Evolutionary conservation across 2,888 invertebrate genomes (phyloP).

Genomic region (Standfussiana lucernea): DNA sequence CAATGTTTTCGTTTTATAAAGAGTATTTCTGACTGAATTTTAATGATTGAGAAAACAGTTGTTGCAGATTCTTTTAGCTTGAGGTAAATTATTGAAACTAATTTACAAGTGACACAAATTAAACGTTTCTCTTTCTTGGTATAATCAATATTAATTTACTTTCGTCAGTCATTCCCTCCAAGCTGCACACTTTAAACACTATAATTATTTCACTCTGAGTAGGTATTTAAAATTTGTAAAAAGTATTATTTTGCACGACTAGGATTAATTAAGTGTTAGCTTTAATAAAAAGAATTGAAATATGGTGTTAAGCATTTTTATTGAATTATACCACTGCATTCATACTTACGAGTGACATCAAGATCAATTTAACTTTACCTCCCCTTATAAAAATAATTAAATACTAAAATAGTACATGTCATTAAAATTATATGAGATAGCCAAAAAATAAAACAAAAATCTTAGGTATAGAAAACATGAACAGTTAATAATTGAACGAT

Average conservation of each 20-base stretch:
- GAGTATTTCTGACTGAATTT: background rate
- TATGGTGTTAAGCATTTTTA: constrained; percentile 65
- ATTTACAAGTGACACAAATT: constrained; percentile 20
- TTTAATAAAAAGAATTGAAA: constrained; percentile 76
- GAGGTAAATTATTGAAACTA: constrained; percentile 4
- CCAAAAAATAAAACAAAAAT: constrained; percentile 6
- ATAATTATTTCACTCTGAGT: constrained; percentile 67
- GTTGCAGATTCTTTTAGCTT: background rate
- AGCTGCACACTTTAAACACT: constrained; percentile 62
- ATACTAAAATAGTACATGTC: constrained; percentile 19
- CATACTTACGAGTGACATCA: constrained; percentile 5
- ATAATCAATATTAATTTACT: constrained; percentile 42
- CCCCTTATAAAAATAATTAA: constrained; percentile 8
- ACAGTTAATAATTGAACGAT: constrained; percentile 17
- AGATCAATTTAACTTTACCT: background rate
- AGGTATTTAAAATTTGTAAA: constrained; percentile 80
- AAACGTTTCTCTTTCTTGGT: constrained; percentile 47
- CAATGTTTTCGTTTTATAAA: background rate
- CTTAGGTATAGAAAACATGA: constrained; percentile 15
- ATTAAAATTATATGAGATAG: constrained; percentile 1
- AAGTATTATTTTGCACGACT: constrained; percentile 85
- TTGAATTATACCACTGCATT: constrained; percentile 41
- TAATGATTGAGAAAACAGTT: constrained; percentile 1
- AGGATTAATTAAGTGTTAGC: constrained; percentile 86
- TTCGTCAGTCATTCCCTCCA: constrained; percentile 76